Conservation (phyloP, 92 coral and sea anemone species). For the Galaxea fascicularis region DNA sequence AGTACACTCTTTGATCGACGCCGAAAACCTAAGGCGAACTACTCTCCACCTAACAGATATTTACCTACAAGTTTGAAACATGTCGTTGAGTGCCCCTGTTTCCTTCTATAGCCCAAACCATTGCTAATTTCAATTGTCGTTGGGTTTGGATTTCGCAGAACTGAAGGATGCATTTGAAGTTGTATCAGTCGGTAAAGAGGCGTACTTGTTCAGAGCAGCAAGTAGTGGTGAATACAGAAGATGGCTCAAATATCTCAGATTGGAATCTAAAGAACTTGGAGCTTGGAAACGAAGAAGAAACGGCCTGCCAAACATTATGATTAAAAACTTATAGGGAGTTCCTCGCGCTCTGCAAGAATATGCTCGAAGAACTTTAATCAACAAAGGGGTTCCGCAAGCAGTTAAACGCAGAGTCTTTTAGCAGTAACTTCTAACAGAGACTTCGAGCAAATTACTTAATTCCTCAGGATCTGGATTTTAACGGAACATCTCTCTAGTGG, state of each 20-base stretch:
- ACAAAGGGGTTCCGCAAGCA: too few species aligned
- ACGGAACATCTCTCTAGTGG: too few species aligned
- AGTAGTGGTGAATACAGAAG: slow-evolving; percentile 77
- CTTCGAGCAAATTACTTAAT: too few species aligned
- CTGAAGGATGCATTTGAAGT: slow-evolving; percentile 87
- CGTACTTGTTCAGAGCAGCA: slow-evolving; percentile 80
- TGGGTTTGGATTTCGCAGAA: slow-evolving; percentile 50
- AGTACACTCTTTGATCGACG: too few species aligned
- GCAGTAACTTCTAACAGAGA: too few species aligned
- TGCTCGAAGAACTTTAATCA: not conserved
- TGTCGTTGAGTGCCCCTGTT: not conserved
- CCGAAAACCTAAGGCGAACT: too few species aligned
- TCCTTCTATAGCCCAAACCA: too few species aligned
- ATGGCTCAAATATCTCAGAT: slow-evolving; percentile 87
- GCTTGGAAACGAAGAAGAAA: slow-evolving; percentile 93
- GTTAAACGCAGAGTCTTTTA: too few species aligned
- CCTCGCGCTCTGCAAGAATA: too few species aligned
- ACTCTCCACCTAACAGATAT: too few species aligned
- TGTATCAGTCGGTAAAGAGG: slow-evolving; percentile 81
- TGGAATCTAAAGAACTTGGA: slow-evolving; percentile 88
- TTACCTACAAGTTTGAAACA: too few species aligned
- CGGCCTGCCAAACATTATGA: slow-evolving; percentile 96
- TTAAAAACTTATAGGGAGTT: slow-evolving; percentile 68
- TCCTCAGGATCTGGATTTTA: too few species aligned
- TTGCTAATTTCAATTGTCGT: not conserved